Conservation (phyloP, 2,797 vertebrate genomes). For the Falco peregrinus region DNA sequence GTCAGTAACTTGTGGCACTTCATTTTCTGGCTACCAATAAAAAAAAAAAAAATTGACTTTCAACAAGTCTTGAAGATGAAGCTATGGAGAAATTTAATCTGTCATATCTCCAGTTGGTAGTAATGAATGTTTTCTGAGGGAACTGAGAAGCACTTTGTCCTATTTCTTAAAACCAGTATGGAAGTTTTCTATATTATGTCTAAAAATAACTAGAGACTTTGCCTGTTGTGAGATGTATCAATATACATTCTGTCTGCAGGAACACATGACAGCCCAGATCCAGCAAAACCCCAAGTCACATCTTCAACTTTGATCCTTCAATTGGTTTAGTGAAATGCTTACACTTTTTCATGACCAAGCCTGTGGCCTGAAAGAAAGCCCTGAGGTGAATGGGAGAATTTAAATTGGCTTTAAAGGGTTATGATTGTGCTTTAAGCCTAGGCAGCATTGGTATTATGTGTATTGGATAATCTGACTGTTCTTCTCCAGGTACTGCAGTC, state of each 20-base stretch:
- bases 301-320: background rate
- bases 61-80: background rate
- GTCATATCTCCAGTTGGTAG: background rate
- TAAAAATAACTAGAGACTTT: background rate
- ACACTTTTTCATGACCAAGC: background rate
- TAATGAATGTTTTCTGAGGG: background rate
- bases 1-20: background rate
- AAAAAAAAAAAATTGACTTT: background rate
- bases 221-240: background rate
- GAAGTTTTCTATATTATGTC: background rate
- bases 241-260: background rate
- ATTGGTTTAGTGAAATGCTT: background rate
- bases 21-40: background rate
- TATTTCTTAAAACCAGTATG: fast-evolving
- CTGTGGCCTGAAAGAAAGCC: background rate
- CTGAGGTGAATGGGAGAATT: background rate
- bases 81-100: background rate
- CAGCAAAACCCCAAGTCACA: background rate
- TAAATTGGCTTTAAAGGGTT: background rate
- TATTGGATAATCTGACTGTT: background rate
- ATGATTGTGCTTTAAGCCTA: background rate
- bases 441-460: background rate
- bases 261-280: background rate
- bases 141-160: background rate
- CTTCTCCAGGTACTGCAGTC: background rate